Percentiles rank a stretch among this genome's conserved stretches.
phyloP scores from a whole-genome alignment of 2,797 vertebrate genomes.

The Phalloptychus januarius region DNA sequence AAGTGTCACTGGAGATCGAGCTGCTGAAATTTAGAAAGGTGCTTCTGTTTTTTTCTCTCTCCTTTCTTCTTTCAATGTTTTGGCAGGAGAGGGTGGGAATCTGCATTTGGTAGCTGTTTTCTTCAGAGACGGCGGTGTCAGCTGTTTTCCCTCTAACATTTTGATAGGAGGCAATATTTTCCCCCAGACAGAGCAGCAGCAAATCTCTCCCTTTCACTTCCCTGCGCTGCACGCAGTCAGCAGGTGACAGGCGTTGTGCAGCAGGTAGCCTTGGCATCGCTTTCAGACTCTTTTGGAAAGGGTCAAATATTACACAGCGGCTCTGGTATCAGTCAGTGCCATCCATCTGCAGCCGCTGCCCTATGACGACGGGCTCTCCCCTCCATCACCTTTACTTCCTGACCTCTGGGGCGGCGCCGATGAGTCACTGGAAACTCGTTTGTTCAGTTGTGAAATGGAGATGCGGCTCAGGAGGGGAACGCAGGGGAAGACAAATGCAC shows the following conservation, averaged over 20 bases:
- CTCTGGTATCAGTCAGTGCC: conserved; percentile 64
- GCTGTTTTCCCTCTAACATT: conserved; percentile 44
- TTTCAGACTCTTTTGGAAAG: conserved; percentile 71
- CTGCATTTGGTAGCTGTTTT: conserved; percentile 12
- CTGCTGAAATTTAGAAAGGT: conserved; percentile 17
- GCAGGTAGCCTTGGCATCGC: conserved; percentile 27
- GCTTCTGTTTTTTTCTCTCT: neutral
- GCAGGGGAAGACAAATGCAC: conserved; percentile 35
- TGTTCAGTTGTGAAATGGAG: conserved; percentile 35
- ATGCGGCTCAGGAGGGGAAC: conserved; percentile 28
- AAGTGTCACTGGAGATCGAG: neutral
- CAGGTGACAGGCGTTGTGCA: conserved; percentile 56
- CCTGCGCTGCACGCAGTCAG: conserved; percentile 37
- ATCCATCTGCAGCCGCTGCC: conserved; percentile 58
- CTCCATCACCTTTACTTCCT: conserved; percentile 47
- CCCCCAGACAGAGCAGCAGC: neutral
- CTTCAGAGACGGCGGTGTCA: conserved; percentile 42
- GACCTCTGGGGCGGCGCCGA: conserved; percentile 13
- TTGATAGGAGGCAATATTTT: conserved; percentile 34
- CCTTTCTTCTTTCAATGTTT: neutral
- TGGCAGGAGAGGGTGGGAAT: conserved; percentile 15
- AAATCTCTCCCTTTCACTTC: conserved; percentile 42
- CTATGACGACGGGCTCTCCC: neutral
- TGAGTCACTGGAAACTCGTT: conserved; percentile 44
- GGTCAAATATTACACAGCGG: conserved; percentile 55